phyloP scores from a whole-genome alignment of 2,888 invertebrate genomes.

The Sylvicola fuscatus region DNA sequence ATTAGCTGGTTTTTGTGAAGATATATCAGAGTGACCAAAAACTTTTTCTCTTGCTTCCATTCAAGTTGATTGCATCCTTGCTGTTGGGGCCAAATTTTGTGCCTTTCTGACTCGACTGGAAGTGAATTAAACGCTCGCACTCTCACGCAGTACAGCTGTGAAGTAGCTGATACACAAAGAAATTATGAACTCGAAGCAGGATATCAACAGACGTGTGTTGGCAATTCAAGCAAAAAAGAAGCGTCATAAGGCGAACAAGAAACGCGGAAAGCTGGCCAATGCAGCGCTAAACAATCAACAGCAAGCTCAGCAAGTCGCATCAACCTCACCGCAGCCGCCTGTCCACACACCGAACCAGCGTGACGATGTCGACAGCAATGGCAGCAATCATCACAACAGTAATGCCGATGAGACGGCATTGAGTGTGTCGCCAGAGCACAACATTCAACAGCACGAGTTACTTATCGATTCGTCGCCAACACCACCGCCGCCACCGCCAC shows the following conservation, averaged over 20 bases:
- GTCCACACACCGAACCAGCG: constrained; percentile 2
- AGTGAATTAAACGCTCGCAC: too few species aligned
- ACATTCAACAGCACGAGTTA: constrained; percentile 1
- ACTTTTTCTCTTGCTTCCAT: too few species aligned
- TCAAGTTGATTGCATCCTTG: too few species aligned
- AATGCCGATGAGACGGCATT: constrained; percentile 4
- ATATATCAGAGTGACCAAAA: too few species aligned
- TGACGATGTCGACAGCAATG: constrained; percentile 5
- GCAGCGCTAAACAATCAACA: constrained; percentile 16
- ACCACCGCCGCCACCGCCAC: neutral
- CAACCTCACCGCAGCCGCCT: neutral
- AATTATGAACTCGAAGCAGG: constrained; percentile 67
- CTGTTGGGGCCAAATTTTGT: too few species aligned
- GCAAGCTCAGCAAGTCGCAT: neutral
- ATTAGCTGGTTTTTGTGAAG: too few species aligned
- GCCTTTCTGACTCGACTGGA: too few species aligned
- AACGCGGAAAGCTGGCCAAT: constrained; percentile 51
- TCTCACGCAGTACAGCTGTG: too few species aligned
- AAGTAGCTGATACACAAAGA: neutral
- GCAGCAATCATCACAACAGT: constrained; percentile 10
- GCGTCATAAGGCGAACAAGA: constrained; percentile 70
- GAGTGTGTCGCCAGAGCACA: constrained; percentile 8
- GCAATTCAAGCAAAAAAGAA: constrained; percentile 86
- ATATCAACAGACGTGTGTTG: constrained; percentile 78
- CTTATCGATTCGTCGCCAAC: neutral